A percentile compares a stretch with the other conserved stretches of the same genome.
phyloP scores from a whole-genome alignment of 2,797 vertebrate species.

The Zalophus californianus region DNA sequence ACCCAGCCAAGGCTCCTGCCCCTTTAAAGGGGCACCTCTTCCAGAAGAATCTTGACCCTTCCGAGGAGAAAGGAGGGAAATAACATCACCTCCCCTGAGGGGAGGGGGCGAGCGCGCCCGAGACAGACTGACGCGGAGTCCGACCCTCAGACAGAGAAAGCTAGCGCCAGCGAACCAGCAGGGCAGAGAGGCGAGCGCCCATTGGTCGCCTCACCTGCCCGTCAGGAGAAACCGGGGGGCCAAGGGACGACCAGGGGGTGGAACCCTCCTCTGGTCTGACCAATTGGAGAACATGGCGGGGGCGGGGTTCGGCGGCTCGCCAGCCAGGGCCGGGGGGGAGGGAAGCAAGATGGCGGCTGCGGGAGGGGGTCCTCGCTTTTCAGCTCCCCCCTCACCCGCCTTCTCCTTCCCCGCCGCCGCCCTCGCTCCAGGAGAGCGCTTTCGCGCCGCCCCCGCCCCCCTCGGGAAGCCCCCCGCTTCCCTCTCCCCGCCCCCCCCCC shows the following conservation, averaged over 20 bases:
- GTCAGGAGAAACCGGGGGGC: background rate
- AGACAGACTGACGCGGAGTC: constrained; percentile 29
- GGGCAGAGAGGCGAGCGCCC: background rate
- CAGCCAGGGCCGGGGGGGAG: constrained; percentile 59
- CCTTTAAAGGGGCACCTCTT: constrained; percentile 47
- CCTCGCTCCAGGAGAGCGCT: background rate
- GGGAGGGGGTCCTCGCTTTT: constrained; percentile 79
- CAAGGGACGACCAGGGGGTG: background rate
- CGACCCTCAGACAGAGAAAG: constrained; percentile 66
- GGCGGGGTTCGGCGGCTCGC: constrained; percentile 21
- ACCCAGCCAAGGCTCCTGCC: constrained; percentile 1
- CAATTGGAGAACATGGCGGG: constrained; percentile 50
- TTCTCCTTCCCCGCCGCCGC: constrained; percentile 21
- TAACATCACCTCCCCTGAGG: background rate
- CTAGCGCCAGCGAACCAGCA: constrained; percentile 51
- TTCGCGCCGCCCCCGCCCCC: background rate
- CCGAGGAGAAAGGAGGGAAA: constrained; percentile 45
- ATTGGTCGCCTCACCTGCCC: constrained; percentile 72
- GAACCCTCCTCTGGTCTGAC: background rate
- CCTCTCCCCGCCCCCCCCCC: background rate
- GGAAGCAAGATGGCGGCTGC: constrained; percentile 87
- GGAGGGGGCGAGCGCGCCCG: background rate
- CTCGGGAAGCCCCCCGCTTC: constrained; percentile 42
- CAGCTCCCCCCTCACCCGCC: constrained; percentile 62
- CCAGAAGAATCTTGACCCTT: constrained; percentile 57